Base-by-base conservation (phyloP, 2,888 invertebrate species). In the Nebria brevicollis region DNA sequence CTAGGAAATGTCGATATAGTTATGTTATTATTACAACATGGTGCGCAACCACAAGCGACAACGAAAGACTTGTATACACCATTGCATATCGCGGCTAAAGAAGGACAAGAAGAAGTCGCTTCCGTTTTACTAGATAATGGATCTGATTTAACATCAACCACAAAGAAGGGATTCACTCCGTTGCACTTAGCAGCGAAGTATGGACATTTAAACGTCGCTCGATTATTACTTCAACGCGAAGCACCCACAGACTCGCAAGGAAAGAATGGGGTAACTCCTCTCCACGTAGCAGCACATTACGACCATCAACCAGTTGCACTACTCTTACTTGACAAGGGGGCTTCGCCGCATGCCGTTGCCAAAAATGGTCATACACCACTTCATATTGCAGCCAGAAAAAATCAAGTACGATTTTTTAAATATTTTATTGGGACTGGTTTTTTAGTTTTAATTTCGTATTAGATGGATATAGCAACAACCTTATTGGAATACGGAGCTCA, bases 281-380 rank as follows among this genome's bases (percentile, higher is more conserved):
- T 99, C 73, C 98, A 99, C 87, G 96, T 99, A 87, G 98, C 99
- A 79, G 96, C 97, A 3, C 99, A 99, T 88, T 99, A 99, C 88
- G 97, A 98, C 88, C 96, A 98, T 88, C 95, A 96, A 77, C 94
- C 95, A 85, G 96, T 98, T 43, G 98, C 97, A 1, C 91, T 97
- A 84, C 90, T 98, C 83, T 91, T 99, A 26, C 90, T 99, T 82
- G 97, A 98, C 86, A 96, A 95, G 90, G 97, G 97, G 84, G 98
- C 98, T 20, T 96, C 96, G 0, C 97, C 98, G 0, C 96, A 98
- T 88, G 94, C 97, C 81, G 92, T 95, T 84, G 98, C 99, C 74
- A 98, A 98, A 92, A 99, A 99, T 90, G 99, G 98, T 2, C 98
- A 99, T 89, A 98, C 98, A 1, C 97, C 99, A 15, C 92, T 99